phyloP scores from a whole-genome alignment of 1,140 invertebrate genomes.

The Drosophila bocqueti region DNA sequence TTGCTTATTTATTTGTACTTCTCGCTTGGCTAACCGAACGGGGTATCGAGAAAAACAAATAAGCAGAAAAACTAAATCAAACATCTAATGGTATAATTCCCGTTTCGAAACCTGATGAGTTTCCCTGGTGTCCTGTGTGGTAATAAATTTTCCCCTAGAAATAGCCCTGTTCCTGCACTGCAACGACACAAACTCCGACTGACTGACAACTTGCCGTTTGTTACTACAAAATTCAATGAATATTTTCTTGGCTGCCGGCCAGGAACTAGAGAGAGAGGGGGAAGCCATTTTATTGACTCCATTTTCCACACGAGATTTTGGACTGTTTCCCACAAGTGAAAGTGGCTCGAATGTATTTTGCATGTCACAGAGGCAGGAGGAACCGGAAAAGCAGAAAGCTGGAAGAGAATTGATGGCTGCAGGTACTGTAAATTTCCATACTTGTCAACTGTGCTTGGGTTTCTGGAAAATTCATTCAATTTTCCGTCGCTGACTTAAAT shows the following conservation, averaged over 20 bases:
- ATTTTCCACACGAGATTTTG: conserved; percentile 55
- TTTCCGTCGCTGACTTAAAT: conserved; percentile 56
- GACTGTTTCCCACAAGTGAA: conserved; percentile 43
- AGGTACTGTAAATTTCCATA: conserved; percentile 52
- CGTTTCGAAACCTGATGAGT: conserved; percentile 31
- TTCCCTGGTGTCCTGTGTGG: conserved; percentile 23
- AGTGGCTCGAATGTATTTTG: conserved; percentile 59
- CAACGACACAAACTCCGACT: conserved; percentile 21
- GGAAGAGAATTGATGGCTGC: conserved; percentile 25
- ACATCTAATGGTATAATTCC: conserved; percentile 54
- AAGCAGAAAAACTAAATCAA: conserved; percentile 20
- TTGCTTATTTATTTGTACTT: conserved; percentile 73
- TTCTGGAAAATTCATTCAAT: conserved; percentile 43
- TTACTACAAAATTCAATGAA: conserved; percentile 80
- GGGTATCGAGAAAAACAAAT: not conserved
- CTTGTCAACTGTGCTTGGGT: conserved; percentile 55
- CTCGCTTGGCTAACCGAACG: conserved; percentile 28
- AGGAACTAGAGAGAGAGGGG: conserved; percentile 2
- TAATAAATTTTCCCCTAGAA: conserved; percentile 60
- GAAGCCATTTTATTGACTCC: conserved; percentile 64
- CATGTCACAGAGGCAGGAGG: conserved; percentile 15
- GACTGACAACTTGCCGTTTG: conserved; percentile 72
- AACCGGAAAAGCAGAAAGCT: conserved; percentile 4
- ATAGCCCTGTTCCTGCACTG: conserved; percentile 27
- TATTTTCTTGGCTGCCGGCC: conserved; percentile 56